phyloP scores from a whole-genome alignment of 2,797 vertebrate genomes.

The Macropus fuliginosus region DNA sequence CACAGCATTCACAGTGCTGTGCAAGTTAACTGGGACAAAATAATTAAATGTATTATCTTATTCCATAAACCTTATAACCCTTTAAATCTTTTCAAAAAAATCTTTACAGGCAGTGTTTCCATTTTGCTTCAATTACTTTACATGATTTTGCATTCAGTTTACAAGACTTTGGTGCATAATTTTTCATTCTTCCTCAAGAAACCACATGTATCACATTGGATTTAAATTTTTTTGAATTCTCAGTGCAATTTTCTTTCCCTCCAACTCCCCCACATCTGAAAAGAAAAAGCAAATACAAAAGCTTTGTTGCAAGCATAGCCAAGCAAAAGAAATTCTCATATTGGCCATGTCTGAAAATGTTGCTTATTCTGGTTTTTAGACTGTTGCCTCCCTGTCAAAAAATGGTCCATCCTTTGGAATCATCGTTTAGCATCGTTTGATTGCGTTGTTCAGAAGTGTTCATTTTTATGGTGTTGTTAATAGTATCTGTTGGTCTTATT shows the following conservation, averaged over 20 bases:
- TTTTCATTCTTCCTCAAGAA: too few species aligned
- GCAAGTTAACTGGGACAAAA: too few species aligned
- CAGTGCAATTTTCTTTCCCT: background rate
- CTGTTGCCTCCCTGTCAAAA: background rate
- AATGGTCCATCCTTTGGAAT: background rate
- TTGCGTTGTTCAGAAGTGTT: background rate
- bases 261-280: background rate
- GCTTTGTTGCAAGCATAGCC: background rate
- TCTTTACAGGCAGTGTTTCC: too few species aligned
- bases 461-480: background rate
- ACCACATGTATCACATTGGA: too few species aligned
- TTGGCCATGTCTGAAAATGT: background rate
- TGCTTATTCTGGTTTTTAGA: background rate
- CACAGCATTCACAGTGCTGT: too few species aligned
- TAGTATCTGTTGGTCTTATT: background rate
- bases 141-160: too few species aligned
- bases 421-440: background rate
- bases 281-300: background rate
- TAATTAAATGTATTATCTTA: too few species aligned
- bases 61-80: too few species aligned
- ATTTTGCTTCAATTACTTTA: too few species aligned
- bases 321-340: background rate
- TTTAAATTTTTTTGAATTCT: background rate
- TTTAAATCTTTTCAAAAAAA: too few species aligned
- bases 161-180: too few species aligned